Evolutionary conservation across 2,888 invertebrate genomes (phyloP).

Genomic region (Encarsia formosa): DNA sequence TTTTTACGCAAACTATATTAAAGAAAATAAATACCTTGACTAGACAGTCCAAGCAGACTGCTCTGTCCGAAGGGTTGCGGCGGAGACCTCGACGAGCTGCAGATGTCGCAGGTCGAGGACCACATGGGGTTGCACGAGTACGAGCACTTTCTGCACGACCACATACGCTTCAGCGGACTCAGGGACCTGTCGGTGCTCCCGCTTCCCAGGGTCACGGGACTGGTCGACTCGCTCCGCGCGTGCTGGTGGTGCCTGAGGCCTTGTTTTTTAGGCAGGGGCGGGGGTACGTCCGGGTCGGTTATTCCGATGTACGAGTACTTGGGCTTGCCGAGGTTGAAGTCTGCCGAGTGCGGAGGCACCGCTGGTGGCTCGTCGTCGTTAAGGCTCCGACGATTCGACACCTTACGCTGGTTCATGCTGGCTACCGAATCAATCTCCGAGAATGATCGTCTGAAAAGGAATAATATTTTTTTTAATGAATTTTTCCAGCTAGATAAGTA

Average conservation of each 20-base stretch:
- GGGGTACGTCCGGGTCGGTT: constrained; percentile 47
- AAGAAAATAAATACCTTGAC: constrained; percentile 28
- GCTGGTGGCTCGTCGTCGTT: constrained; percentile 61
- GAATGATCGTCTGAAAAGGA: constrained; percentile 44
- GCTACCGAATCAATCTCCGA: constrained; percentile 49
- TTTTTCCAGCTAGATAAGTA: not conserved
- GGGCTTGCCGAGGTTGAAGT: constrained; percentile 46
- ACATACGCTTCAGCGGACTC: constrained; percentile 59
- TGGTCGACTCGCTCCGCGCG: constrained; percentile 45
- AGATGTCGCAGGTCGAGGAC: constrained; percentile 78
- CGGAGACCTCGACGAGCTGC: constrained; percentile 62
- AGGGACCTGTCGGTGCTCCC: constrained; percentile 28
- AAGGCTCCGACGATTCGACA: constrained; percentile 50
- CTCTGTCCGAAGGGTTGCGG: too few species aligned
- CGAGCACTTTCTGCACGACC: constrained; percentile 86
- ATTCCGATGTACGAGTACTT: constrained; percentile 47
- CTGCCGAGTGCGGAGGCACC: constrained; percentile 50
- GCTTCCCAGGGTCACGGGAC: constrained; percentile 39
- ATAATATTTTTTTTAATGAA: not conserved
- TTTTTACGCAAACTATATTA: too few species aligned
- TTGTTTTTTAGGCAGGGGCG: constrained; percentile 49
- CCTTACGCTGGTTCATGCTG: constrained; percentile 51
- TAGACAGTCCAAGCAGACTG: constrained; percentile 68
- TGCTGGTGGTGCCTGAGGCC: constrained; percentile 27
- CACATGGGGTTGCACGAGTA: constrained; percentile 82